Evolutionary conservation across 1,140 invertebrate species (phyloP), one percentile per base, ranked within the genome.

Genomic region (Macrotrachela quadricornifera): DNA sequence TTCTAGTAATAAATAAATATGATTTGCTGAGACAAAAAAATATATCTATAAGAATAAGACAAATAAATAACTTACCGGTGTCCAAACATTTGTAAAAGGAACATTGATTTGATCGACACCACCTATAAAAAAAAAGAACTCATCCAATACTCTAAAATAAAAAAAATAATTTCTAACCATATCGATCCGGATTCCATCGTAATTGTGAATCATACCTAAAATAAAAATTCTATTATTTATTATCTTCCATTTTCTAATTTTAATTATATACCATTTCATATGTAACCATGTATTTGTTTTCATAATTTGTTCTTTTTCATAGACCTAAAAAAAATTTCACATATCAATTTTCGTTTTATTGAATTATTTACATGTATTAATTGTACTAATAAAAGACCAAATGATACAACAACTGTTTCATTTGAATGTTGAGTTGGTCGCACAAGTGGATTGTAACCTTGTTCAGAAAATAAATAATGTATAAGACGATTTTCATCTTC

Each of bases 1-100:
- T n/a, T n/a, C n/a, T n/a, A n/a, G n/a, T n/a, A n/a, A n/a, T n/a
- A n/a, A n/a, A n/a, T n/a, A n/a, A n/a, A n/a, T n/a, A n/a, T n/a
- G n/a, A n/a, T n/a, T n/a, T n/a, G n/a, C n/a, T n/a, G n/a, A n/a
- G n/a, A n/a, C n/a, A n/a, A n/a, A n/a, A n/a, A n/a, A n/a, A n/a
- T n/a, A n/a, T n/a, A n/a, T 30, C 8, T 30, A 30, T 8, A 30
- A 30, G 21, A 30, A 30, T n/a, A n/a, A n/a, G 8, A 30, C 21
- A 30, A 30, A 4, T 8, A 30, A 2, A 30, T 4, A 30, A 30
- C 21, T 30, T 30, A 30, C 21, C 8, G 94, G 92, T 68, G 92
- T 92, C 92, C 92, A 99, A 51, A 97, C 90, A 78, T 95, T 94
- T 69, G 96, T 88, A 17, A 90, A 88, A 17, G 87, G 85, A 57